Evolutionary conservation across 1,140 invertebrate genomes (phyloP), one percentile per base, ranked within the genome.

Genomic region (Bursaphelenchus mucronatus): DNA sequence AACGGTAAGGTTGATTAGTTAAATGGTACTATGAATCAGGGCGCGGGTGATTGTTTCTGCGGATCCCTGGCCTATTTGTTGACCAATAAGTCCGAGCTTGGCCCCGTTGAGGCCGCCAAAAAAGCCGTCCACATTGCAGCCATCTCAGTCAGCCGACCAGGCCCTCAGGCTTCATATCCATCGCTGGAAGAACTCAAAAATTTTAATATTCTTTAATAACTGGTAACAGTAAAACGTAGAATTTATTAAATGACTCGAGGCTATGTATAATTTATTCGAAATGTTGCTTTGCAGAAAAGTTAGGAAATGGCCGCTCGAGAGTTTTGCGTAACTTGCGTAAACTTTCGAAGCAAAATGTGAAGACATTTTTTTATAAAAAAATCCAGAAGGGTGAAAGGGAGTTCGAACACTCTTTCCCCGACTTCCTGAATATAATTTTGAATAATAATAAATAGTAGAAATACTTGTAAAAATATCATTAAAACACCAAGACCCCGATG

Each of bases 41-140:
- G 71, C 11, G 71, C 71, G 13, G 71, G 71, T 10, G 71, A 73
- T 52, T 73, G 74, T 30, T 78, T 74, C 49, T 74, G 71, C 46
- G 75, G 71, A 41, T 64, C 75, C 8, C 61, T 74, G 8, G 74
- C 69, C 41, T 51, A 74, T 50, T 74, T 74, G 39, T 49, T 76
- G 21, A 57, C 69, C 13, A 59, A 70, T 11, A 43, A 49, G 21
- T 15, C 46, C 64, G 59, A 67, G 17, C 21, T 17, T n/a, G 44
- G 51, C 49, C 3, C 30, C 17, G 61, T 74, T 19, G 45, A 55
- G 15, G 39, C 63, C 6, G 62, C 71, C 47, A 11, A 67, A 54
- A 45, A 54, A 7, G 66, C 73, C 13, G 75, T 71, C 15, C 21
- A 64, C 52, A 76, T 73, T 17, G 71, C 71, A 15, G 68, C 73